Evolutionary conservation across 1,140 invertebrate genomes (phyloP), one percentile per base, ranked within the genome.

Genomic region (Dermatophagoides farinae): DNA sequence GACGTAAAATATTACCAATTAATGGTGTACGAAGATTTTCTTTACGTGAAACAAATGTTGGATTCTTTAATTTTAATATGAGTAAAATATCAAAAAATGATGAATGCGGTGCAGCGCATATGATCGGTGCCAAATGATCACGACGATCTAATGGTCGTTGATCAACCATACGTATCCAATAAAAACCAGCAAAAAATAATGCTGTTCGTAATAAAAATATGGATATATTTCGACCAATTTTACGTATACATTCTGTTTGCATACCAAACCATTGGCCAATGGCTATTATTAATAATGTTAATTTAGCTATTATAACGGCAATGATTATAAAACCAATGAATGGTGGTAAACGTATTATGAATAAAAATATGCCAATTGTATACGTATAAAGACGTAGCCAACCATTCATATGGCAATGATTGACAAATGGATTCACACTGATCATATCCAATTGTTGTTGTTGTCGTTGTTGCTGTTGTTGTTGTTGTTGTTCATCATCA

Each of bases 131-230:
- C 4, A 52, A 52, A 6, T 4, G 5, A 20, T 14, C 1, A 14
- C 37, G n/a, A 53, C 51, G 20, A 14, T 50, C 22, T 25, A 8
- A 4, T 16, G 14, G 11, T 55, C 61, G 23, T 31, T 53, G 20
- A 22, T 60, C 58, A 31, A 31, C 38, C 18, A 60, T 38, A 18
- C 39, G 31, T 12, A 60, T 60, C 58, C 58, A 60, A 53, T 60
- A 60, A 23, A 60, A 60, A 12, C 58, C 58, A 20, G 10, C 47
- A 44, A 60, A 49, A 23, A 60, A 60, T 10, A 60, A 53, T 12
- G 1, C 11, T 8, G 18, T 12, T 4, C 58, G 58, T 22, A 58
- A 8, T 12, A 41, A 5, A 25, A 16, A 39, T 12, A 43, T 50
- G 2, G 14, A 38, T 6, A 49, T 6, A 37, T 41, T n/a, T 43